Conservation (phyloP, 2,888 invertebrate genomes). For the Helobdella robusta region DNA sequence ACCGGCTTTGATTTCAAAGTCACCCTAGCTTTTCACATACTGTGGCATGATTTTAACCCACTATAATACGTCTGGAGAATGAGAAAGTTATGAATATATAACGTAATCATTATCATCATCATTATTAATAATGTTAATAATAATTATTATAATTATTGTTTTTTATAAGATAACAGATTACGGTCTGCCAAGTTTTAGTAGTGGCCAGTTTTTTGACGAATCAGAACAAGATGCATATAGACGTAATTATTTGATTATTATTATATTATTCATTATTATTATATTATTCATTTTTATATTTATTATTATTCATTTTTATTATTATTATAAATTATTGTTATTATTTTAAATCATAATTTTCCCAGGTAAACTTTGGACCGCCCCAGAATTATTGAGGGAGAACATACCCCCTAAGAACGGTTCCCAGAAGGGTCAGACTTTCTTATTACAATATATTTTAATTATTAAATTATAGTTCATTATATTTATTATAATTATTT, state of each 20-base stretch:
- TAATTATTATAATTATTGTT: background rate
- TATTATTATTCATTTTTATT: too few relatives aligned
- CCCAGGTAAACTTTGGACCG: conserved; percentile 52
- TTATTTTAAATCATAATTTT: background rate
- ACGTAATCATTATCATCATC: background rate
- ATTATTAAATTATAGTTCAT: too few relatives aligned
- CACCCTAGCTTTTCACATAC: too few relatives aligned
- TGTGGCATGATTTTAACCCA: too few relatives aligned
- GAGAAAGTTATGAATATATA: too few relatives aligned
- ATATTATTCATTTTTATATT: background rate
- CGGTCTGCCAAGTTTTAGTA: conserved; percentile 57
- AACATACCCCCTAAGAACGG: conserved; percentile 37
- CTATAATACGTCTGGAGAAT: too few relatives aligned
- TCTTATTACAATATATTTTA: too few relatives aligned
- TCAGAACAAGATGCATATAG: conserved; percentile 33
- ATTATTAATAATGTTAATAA: background rate
- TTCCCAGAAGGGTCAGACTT: conserved; percentile 41
- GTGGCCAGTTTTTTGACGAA: conserved; percentile 54
- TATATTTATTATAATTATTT: too few relatives aligned
- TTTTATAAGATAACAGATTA: conserved; percentile 64
- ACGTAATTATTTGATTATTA: conserved; percentile 24
- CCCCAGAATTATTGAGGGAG: conserved; percentile 42
- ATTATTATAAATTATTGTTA: background rate
- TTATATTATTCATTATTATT: background rate
- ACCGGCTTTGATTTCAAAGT: too few relatives aligned